phyloP scores from a whole-genome alignment of 2,113 vertebrate species.

The Gavia stellata region DNA sequence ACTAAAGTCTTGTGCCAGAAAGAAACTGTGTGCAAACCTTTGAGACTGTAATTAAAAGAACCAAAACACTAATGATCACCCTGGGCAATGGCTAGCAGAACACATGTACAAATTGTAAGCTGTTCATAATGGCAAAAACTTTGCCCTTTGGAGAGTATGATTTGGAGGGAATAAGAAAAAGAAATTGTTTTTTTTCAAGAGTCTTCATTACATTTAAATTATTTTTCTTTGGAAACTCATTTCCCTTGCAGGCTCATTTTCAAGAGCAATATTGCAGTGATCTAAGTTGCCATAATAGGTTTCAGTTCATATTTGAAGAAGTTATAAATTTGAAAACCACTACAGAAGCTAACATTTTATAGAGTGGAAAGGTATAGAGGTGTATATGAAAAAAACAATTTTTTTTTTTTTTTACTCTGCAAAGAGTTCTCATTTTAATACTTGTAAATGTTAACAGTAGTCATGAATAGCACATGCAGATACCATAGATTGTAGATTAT shows the following conservation, averaged over 20 bases:
- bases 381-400: not conserved
- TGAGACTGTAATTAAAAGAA: not conserved
- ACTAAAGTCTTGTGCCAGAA: not conserved
- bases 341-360: not conserved
- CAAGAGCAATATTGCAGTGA: not conserved
- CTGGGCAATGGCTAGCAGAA: not conserved
- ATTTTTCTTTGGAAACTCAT: not conserved
- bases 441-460: not conserved
- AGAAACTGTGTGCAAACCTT: not conserved
- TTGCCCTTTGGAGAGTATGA: not conserved
- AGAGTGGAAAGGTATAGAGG: not conserved
- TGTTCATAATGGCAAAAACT: not conserved
- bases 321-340: not conserved
- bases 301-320: not conserved
- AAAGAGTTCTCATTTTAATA: not conserved
- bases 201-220: not conserved
- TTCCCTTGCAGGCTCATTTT: not conserved
- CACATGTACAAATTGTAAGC: not conserved
- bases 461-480: not conserved
- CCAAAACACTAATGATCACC: not conserved
- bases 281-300: not conserved
- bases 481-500: not conserved
- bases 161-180: not conserved
- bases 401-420: not conserved
- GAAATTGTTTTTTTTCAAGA: not conserved